Evolutionary conservation across 2,797 vertebrate genomes (phyloP), one percentile per base, ranked within the genome.

Genomic region (Phoeniculus purpureus): DNA sequence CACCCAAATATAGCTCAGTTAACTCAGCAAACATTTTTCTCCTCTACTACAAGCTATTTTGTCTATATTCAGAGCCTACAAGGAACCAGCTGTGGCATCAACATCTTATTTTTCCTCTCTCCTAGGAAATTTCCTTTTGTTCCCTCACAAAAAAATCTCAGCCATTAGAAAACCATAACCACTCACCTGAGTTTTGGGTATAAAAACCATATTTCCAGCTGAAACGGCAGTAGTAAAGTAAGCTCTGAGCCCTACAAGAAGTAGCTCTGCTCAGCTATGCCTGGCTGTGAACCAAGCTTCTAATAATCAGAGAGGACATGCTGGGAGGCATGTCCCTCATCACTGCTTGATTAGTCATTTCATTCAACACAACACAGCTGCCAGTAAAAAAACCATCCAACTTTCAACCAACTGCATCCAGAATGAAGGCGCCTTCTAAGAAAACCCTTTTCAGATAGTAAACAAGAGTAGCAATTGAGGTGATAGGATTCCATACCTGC

Each of bases 1-100:
- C 61, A 87, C 81, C 94, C 90, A 90, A 95, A 91, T 91, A 92
- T 89, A 96, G 73, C 76, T 71, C 56, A 67, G 80, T 89, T 84
- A 81, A 86, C 73, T 93, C 81, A 91, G 89, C 88, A 92, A 94
- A 91, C 78, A 61, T 81, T 85, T 94, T 94, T 43, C 16, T 85
- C 62, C 92, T 83, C 87, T 80, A 83, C 91, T 90, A 84, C 76
- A 47, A 70, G 76, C 89, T 87, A 74, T 90, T 96, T 78, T 73
- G 62, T 77, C 81, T 89, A 89, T 70, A 66, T 92, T 95, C 93
- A 89, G 73, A 94, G 70, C 51, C 82, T 72, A 79, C 51, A 65
- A 72, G 83, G 54, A 93, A 73, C 71, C 92, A 92, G 94, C 91
- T 92, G 94, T 72, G 93, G 86, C 71, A 92, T 90, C 91, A 93